Conservation (phyloP, 1,140 invertebrate genomes). For the Ips nitidus region DNA sequence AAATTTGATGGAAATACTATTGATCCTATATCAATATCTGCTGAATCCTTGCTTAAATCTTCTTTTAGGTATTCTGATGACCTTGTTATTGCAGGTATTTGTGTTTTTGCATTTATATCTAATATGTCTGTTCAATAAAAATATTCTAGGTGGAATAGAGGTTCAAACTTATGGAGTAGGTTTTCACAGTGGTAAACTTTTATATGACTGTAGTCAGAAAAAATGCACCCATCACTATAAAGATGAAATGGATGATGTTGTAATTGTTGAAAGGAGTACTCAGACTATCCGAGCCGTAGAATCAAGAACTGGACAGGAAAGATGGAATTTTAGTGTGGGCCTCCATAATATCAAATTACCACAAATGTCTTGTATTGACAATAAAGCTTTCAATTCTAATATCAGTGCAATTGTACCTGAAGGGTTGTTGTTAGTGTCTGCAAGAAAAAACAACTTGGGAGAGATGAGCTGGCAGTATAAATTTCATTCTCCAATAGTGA, state of each 20-base stretch:
- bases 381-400: constrained; percentile 56
- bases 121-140: constrained; percentile 62
- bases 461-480: constrained; percentile 70
- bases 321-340: constrained; percentile 95
- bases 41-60: constrained; percentile 80
- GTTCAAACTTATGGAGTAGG: constrained; percentile 72
- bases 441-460: constrained; percentile 56
- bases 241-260: constrained; percentile 61
- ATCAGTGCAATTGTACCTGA: constrained; percentile 72
- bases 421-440: constrained; percentile 68
- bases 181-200: constrained; percentile 69
- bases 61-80: constrained; percentile 85
- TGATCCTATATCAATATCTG: constrained; percentile 81
- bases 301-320: constrained; percentile 77
- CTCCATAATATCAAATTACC: constrained; percentile 77
- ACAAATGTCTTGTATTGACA: constrained; percentile 45
- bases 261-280: constrained; percentile 78
- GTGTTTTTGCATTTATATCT: constrained; percentile 1
- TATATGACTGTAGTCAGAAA: constrained; percentile 75
- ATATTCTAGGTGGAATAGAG: constrained; percentile 64
- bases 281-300: constrained; percentile 87
- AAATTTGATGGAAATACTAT: constrained; percentile 87
- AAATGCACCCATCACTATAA: constrained; percentile 66
- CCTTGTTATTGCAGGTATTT: constrained; percentile 77
- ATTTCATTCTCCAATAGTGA: constrained; percentile 82